Conservation (phyloP, 2,797 vertebrate genomes). For the Sardinella longiceps region DNA sequence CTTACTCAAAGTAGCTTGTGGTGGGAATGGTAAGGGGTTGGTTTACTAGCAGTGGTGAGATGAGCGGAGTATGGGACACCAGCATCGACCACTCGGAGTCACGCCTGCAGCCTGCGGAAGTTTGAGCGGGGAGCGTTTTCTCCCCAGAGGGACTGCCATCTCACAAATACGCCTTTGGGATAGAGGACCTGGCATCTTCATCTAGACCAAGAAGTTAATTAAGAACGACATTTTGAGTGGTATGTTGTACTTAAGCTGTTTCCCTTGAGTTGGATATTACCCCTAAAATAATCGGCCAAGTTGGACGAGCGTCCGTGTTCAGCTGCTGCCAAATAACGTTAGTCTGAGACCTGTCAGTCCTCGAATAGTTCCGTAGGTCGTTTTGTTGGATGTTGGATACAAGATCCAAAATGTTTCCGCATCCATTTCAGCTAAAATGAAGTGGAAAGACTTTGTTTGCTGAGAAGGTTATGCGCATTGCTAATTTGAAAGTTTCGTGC, state of each 20-base stretch:
- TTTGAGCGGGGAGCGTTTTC: not conserved
- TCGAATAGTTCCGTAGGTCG: not conserved
- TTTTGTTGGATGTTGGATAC: not conserved
- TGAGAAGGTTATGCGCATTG: not conserved
- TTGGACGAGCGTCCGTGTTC: not conserved
- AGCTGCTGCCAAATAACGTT: not conserved
- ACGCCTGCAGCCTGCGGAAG: constrained; percentile 11
- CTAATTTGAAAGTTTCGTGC: too few relatives aligned
- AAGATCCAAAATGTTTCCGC: not conserved
- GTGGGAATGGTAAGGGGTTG: not conserved
- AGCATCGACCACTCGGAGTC: not conserved
- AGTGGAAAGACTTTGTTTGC: not conserved
- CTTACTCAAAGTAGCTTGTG: not conserved
- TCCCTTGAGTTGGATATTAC: not conserved
- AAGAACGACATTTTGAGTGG: not conserved
- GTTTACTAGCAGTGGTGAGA: not conserved
- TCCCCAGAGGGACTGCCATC: not conserved
- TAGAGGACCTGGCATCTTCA: not conserved
- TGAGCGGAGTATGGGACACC: not conserved
- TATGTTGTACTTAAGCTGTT: not conserved
- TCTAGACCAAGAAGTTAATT: not conserved
- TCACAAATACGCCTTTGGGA: not conserved
- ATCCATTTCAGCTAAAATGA: not conserved
- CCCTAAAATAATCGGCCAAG: not conserved
- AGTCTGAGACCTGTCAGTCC: not conserved